Base-by-base conservation (phyloP, 2,888 invertebrate species). In the Aspidiotus rigidus region DNA sequence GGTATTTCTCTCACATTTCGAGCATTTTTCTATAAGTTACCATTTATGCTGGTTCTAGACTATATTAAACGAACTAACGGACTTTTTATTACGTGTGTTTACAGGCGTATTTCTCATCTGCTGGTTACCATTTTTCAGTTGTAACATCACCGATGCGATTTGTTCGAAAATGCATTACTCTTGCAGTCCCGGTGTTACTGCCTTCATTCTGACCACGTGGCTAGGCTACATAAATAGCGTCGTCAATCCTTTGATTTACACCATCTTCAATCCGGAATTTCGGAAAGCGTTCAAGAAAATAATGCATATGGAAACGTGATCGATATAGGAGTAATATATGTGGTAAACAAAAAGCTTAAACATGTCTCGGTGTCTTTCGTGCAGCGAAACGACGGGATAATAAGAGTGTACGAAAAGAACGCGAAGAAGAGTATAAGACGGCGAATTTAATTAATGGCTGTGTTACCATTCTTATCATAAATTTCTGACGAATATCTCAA, bases 61-160 rank as follows among this genome's bases (percentile, higher is more conserved):
- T n/a, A n/a, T n/a, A n/a, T n/a, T n/a, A n/a, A n/a, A n/a, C n/a
- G n/a, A n/a, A 28, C 28, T 28, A 28, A 28, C 5, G 28, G 5
- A 28, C 28, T 28, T 5, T 28, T 28, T 28, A 28, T 28, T 28
- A 28, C 28, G 28, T 28, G 28, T 28, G 28, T 28, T 81, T 82
- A n/a, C 83, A 98, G 98, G 95, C 75, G 94, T 97, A 3, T 99
- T 99, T 79, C 85, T 99, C 56, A 86, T 96, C 77, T 99, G 98
- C 80, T 99, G 98, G 98, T 90, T 95, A 72, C 99, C 99, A 53
- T 99, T 99, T 83, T 99, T 99, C 85, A 93, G 94, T 2, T 94
- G 96, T 81, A 96, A 95, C 80, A 93, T 97, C 73, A 86, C 96
- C 82, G 96, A 95, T 77, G 99, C 97, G 10, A 86, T 98, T 78